Base-by-base conservation (phyloP, 35 echinoderm and acorn worm genomes). In the Apostichopus japonicus region DNA sequence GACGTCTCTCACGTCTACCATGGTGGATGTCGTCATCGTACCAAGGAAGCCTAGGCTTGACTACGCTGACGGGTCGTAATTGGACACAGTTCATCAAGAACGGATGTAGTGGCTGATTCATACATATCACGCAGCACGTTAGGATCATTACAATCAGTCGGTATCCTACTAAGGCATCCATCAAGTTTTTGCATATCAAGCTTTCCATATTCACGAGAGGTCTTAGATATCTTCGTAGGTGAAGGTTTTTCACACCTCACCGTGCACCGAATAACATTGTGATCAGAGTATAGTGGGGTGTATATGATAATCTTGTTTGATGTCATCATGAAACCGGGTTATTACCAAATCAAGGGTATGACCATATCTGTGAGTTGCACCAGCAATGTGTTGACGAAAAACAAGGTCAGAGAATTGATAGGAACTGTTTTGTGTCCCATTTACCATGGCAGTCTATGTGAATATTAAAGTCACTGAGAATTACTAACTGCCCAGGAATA, bases 391-490 rank as follows among this genome's bases (percentile, higher is more conserved):
- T 53, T 95, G 86, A 27, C 6, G 23, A 73, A 95, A 53, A 84
- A 44, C 92, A 82, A 61, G 17, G 10, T 16, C 19, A 15, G 8
- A 83, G n/a, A 54, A 79, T 86, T 90, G 57, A 27, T 25, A 93
- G 51, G 24, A 96, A 93, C 10, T 54, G 86, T 24, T 8, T 62
- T 1, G 61, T 88, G 87, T 96, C 95, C 6, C 54, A 61, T 58
- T 94, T 88, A 27, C 15, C 79, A 52, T 86, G 87, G 78, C 16
- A n/a, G 55, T 96, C 89, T 4, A 96, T 65, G 77, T 96, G 92
- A 19, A 96, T 23, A 83, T 96, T 96, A 24, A 94, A 94, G 63
- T 96, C 92, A 54, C 95, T 87, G 16, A 92, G 24, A 53, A 92
- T 89, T 7, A 92, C 7, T 44, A 92, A 44, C 72, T 94, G 94